Percentiles rank a stretch among this genome's conserved stretches.
Evolutionary conservation across 2,113 vertebrate species (phyloP).

Genomic region (Oenanthe melanoleuca): DNA sequence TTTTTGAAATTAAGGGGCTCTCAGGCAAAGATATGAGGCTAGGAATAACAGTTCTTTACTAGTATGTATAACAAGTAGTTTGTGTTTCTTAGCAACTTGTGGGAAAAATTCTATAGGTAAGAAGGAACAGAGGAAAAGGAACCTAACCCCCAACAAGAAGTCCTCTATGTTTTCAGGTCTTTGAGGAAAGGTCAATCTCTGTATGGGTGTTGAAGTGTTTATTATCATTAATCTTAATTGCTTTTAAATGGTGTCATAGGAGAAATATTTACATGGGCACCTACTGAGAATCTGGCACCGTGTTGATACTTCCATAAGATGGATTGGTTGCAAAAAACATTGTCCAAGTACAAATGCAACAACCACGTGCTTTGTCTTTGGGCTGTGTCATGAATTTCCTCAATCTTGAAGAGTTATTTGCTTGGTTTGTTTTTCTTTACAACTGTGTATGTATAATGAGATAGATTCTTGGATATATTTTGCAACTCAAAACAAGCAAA

Average conservation of each 20-base stretch:
- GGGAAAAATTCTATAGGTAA: too few relatives aligned
- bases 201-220: neutral
- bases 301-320: neutral
- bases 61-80: too few relatives aligned
- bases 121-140: too few relatives aligned
- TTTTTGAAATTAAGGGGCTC: too few relatives aligned
- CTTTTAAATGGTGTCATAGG: neutral
- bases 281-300: neutral
- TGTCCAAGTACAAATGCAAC: neutral
- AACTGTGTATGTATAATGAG: neutral
- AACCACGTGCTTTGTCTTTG: neutral
- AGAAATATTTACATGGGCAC: neutral
- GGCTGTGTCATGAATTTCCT: neutral
- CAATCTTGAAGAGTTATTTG: neutral
- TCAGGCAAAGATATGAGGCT: too few relatives aligned
- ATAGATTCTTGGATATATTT: neutral
- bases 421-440: neutral
- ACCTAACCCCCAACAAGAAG: neutral
- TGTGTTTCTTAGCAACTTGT: too few relatives aligned
- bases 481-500: neutral
- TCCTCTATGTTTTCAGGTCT: neutral
- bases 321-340: neutral
- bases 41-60: too few relatives aligned
- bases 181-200: neutral
- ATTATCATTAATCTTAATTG: neutral